Conservation (phyloP, 2,113 vertebrate species). For the Cygnus atratus region DNA sequence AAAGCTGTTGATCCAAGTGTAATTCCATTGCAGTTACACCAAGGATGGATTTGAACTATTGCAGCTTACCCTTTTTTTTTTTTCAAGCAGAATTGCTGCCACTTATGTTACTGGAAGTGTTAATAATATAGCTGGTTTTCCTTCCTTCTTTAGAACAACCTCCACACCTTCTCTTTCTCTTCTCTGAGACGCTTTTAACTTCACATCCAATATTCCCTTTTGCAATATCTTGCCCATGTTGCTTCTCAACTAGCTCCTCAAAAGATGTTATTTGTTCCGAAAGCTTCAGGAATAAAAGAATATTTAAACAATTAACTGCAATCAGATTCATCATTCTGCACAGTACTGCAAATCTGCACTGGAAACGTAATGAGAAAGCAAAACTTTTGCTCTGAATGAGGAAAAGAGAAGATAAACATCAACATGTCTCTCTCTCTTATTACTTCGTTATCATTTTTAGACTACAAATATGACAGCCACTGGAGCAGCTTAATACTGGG, state of each 20-base stretch:
- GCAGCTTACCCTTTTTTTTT: background rate
- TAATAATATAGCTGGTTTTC: background rate
- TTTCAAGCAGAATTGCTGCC: background rate
- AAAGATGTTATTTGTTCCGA: constrained; percentile 13
- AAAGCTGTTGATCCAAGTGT: background rate
- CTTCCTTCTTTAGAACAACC: background rate
- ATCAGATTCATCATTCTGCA: background rate
- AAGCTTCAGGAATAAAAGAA: constrained; percentile 6
- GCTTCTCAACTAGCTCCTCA: background rate
- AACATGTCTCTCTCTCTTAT: background rate
- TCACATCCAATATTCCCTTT: background rate
- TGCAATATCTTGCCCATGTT: background rate
- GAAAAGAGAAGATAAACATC: constrained; percentile 33
- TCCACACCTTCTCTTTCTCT: background rate
- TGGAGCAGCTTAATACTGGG: constrained; percentile 27
- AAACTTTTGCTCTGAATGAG: constrained; percentile 5
- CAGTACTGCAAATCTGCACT: background rate
- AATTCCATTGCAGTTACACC: background rate
- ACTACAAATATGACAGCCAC: constrained; percentile 20
- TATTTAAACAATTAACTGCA: constrained; percentile 44
- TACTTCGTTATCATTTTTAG: constrained; percentile 31
- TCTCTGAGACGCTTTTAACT: background rate
- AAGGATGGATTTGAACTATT: background rate
- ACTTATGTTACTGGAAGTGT: background rate
- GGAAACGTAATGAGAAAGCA: constrained; percentile 27